Base-by-base conservation (phyloP, 2,113 vertebrate species). In the Mesocricetus auratus region DNA sequence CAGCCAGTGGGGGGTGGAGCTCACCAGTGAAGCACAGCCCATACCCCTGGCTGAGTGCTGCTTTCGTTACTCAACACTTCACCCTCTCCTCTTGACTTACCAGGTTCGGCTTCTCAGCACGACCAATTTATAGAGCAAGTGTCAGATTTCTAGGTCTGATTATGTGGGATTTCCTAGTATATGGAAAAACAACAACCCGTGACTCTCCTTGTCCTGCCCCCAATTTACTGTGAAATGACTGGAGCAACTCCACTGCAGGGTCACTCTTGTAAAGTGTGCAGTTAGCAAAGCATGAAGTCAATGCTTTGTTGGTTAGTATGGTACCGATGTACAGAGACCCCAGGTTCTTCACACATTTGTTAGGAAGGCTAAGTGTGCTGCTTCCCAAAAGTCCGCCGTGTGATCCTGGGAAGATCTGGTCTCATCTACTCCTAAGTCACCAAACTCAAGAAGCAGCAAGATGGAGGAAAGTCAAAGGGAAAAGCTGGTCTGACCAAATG, bases 101-200 rank as follows among this genome's bases (percentile, higher is more conserved):
- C 33, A 58, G 78, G 58, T 87, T 60, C 64, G 62, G 86, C 45
- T 92, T 95, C 93, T 96, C 96, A 92, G 93, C 75, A 68, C 19
- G 73, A 92, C 62, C 96, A 95, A 91, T 95, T 95, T 92, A 86
- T 78, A 94, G 29, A 94, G 86, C 81, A 93, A 92, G 89, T 87
- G 86, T 88, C 91, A 89, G 68, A 89, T 97, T 94, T 95, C 93
- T 66, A 94, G 86, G 82, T 53, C n/a, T n/a, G 82, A 93, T 95
- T 94, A 90, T 62, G 85, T 77, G 79, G 90, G 81, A 86, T 97
- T 96, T 95, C 91, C 75, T 86, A 77, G 87, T 75, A 56, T 24
- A 66, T 22, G 60, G 19, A 86, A 95, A 93, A 94, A 95, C 58
- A 86, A 39, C 78, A 86, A 53, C 24, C 62, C 75, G 31, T 47